A percentile compares a stretch with the other conserved stretches of the same genome.
These are phyloP conservation scores for Eurystomus gularis DNA, from an alignment of 2,113 vertebrate species.

Conservation along the genomic window DNA sequence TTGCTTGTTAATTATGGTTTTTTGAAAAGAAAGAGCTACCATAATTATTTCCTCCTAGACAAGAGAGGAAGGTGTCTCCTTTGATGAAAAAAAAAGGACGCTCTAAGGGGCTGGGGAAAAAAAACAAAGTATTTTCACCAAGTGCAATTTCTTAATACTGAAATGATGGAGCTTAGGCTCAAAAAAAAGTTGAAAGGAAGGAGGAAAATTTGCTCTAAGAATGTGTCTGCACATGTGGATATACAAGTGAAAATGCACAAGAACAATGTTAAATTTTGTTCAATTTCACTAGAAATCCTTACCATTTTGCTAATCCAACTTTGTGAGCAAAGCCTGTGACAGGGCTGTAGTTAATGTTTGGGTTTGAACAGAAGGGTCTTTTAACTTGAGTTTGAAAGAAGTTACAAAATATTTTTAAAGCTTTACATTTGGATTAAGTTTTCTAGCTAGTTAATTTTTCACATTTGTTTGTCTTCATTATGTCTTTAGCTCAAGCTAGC, in stretches of 20 bases:
- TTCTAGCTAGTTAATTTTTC: neutral
- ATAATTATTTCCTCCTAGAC: neutral
- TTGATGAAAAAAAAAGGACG: neutral
- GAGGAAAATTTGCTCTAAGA: neutral
- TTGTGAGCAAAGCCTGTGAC: neutral
- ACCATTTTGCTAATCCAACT: neutral
- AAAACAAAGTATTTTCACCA: neutral
- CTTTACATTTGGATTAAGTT: neutral
- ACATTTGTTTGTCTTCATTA: neutral
- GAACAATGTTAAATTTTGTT: fast-evolving
- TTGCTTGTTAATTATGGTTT: neutral
- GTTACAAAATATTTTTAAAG: neutral
- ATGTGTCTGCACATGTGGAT: neutral
- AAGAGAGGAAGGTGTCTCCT: neutral
- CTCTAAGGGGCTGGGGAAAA: fast-evolving
- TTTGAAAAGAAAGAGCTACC: neutral
- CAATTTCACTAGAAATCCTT: neutral
- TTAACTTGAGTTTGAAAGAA: neutral
- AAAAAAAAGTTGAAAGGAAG: neutral
- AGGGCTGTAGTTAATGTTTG: neutral
- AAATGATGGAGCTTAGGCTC: neutral
- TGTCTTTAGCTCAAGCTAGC: neutral
- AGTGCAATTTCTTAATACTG: neutral
- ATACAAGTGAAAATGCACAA: neutral
- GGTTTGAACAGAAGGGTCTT: neutral